Percentiles rank a stretch among this genome's conserved stretches.
These are phyloP conservation scores for Aplysina aerophoba DNA, from an alignment of 37 sponge, comb jelly and placozoan species.

Conservation along the genomic window DNA sequence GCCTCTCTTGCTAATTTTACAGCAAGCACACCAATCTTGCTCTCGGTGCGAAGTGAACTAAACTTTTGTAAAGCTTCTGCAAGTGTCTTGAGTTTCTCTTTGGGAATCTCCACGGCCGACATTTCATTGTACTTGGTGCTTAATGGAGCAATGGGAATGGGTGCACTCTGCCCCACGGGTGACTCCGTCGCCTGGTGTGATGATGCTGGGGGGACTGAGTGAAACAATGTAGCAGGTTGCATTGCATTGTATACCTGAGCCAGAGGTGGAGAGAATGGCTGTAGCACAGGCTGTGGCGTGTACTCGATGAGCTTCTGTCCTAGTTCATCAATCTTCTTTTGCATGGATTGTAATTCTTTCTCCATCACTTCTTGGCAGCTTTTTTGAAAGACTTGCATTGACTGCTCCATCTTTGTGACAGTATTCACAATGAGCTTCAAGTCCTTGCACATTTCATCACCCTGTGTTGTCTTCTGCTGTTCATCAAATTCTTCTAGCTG, in stretches of 20 bases:
- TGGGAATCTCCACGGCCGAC: background rate
- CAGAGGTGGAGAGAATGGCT: background rate
- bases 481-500: constrained; percentile 11
- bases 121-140: background rate
- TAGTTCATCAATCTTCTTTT: constrained; percentile 10
- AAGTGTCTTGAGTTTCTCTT: background rate
- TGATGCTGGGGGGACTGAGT: constrained; percentile 1
- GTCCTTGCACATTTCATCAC: constrained; percentile 2
- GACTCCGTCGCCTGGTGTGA: background rate
- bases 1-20: constrained; percentile 35
- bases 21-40: constrained; percentile 22
- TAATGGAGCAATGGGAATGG: background rate
- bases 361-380: constrained; percentile 3
- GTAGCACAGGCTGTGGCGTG: background rate
- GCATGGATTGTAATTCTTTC: background rate
- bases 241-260: background rate
- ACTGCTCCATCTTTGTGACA: constrained; percentile 4
- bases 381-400: background rate
- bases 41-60: background rate
- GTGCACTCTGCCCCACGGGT: constrained; percentile 1
- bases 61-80: background rate
- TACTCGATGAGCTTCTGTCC: background rate
- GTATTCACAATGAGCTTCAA: constrained; percentile 2
- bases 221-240: constrained; percentile 15
- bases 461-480: constrained; percentile 4